Percentiles rank a stretch among this genome's conserved stretches.
These are phyloP conservation scores for Brachionus koreanus DNA, from an alignment of 1,140 invertebrate species.

Conservation along the genomic window DNA sequence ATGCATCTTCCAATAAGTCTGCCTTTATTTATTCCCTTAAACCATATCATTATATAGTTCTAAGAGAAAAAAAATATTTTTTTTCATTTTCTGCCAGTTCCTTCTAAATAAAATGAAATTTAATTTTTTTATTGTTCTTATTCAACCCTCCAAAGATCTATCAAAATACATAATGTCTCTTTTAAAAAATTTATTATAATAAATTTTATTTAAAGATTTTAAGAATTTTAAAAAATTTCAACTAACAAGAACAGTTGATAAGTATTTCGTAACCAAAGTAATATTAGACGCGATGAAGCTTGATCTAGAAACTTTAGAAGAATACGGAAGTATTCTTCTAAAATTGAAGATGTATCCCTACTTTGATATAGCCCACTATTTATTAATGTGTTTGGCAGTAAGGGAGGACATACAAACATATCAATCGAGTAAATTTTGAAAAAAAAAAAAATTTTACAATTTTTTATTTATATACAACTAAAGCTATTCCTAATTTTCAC, in stretches of 20 bases:
- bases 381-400: constrained; percentile 34
- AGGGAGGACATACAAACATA: constrained; percentile 41
- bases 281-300: neutral
- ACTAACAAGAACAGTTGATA: neutral
- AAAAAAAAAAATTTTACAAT: neutral
- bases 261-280: neutral
- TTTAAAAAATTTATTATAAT: neutral
- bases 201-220: neutral
- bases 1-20: neutral
- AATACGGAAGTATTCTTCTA: constrained; percentile 38
- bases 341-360: constrained; percentile 43
- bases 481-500: constrained; percentile 83
- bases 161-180: neutral
- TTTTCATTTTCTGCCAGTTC: neutral
- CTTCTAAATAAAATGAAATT: neutral
- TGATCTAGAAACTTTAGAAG: neutral
- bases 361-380: constrained; percentile 40
- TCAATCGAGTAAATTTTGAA: constrained; percentile 14
- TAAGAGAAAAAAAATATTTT: neutral
- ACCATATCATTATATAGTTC: neutral
- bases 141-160: neutral
- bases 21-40: neutral
- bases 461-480: neutral
- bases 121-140: neutral
- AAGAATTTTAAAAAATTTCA: neutral